Conservation (phyloP, 2,113 vertebrate species). For the Vulpes lagopus region DNA sequence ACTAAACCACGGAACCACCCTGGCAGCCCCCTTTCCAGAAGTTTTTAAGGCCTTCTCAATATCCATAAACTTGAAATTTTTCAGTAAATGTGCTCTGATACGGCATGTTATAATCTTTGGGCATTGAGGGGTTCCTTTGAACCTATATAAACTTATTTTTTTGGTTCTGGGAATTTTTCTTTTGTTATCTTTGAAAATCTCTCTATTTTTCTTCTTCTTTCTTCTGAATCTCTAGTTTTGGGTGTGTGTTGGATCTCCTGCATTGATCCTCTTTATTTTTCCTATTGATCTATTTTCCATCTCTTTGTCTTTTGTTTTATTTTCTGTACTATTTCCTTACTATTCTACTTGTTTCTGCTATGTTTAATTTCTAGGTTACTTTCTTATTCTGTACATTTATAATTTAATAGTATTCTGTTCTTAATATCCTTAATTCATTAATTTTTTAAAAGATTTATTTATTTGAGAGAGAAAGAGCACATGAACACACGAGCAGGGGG, state of each 20-base stretch:
- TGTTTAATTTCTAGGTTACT: slow-evolving; percentile 2
- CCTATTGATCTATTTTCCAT: background rate
- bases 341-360: background rate
- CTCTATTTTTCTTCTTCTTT: slow-evolving; percentile 12
- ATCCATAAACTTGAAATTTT: background rate
- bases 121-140: background rate
- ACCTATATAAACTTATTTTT: background rate
- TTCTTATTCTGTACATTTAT: slow-evolving; percentile 38
- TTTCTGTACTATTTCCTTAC: slow-evolving; percentile 31
- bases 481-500: background rate
- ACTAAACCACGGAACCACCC: no score
- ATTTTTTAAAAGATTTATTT: background rate
- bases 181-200: background rate
- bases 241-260: background rate
- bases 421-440: slow-evolving; percentile 6
- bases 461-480: background rate
- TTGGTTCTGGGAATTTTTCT: slow-evolving; percentile 10
- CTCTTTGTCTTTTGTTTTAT: background rate
- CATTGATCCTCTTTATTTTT: background rate
- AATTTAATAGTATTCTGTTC: background rate
- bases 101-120: background rate
- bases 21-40: background rate
- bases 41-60: background rate
- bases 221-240: background rate
- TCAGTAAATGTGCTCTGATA: background rate